phyloP scores from a whole-genome alignment of 2,888 invertebrate species.

The Pelosia muscerda region DNA sequence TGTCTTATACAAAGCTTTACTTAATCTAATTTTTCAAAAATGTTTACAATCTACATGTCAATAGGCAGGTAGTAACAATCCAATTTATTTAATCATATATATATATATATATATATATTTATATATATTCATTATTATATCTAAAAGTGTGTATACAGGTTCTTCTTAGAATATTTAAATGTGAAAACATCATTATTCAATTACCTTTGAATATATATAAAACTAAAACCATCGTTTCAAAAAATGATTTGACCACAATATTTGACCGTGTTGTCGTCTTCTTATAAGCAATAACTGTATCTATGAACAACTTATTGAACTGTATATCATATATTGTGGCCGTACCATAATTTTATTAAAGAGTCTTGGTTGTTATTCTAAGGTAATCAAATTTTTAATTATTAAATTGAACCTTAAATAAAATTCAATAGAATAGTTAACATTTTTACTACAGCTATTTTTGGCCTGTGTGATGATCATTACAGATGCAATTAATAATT shows the following conservation, averaged over 20 bases:
- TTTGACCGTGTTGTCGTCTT: background rate
- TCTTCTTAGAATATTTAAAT: slow-evolving; percentile 37
- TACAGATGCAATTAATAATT: slow-evolving; percentile 23
- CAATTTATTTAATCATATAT: slow-evolving; percentile 66
- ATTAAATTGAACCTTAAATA: slow-evolving; percentile 6
- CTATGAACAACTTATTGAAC: background rate
- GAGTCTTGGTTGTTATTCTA: slow-evolving; percentile 20
- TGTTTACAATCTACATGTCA: slow-evolving; percentile 82
- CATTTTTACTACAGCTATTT: slow-evolving; percentile 45
- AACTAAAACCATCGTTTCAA: slow-evolving; percentile 3
- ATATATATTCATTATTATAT: slow-evolving; percentile 48
- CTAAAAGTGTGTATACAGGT: slow-evolving; percentile 67
- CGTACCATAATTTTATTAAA: background rate
- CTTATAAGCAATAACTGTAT: background rate
- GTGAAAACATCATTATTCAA: slow-evolving; percentile 23
- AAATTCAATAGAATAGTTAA: slow-evolving; percentile 39
- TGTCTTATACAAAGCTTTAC: slow-evolving; percentile 84
- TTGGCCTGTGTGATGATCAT: slow-evolving; percentile 42
- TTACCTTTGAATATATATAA: slow-evolving; percentile 9
- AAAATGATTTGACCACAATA: slow-evolving; percentile 14
- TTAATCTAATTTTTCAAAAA: slow-evolving; percentile 74
- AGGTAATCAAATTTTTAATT: slow-evolving; percentile 37
- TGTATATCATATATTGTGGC: slow-evolving; percentile 8
- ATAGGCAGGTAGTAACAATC: slow-evolving; percentile 85
- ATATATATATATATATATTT: too few species aligned